Percentiles rank a stretch among this genome's conserved stretches.
phyloP scores from a whole-genome alignment of 2,797 vertebrate species.

The Heteromormyrus szaboi region DNA sequence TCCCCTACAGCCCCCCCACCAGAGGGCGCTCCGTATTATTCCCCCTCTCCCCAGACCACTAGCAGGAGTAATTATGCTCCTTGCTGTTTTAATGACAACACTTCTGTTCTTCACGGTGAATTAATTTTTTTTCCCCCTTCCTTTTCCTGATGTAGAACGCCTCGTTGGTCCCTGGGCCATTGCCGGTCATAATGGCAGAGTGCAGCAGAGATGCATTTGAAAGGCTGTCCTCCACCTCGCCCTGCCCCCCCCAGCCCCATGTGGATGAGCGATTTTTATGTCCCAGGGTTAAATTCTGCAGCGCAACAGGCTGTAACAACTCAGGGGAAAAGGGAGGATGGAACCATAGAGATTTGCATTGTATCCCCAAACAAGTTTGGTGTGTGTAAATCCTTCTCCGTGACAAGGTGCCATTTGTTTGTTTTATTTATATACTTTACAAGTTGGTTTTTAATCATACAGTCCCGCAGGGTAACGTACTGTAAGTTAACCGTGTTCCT shows the following conservation, averaged over 20 bases:
- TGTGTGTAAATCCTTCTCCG: not conserved
- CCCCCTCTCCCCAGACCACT: not conserved
- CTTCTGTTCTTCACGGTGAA: conserved; percentile 25
- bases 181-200: not conserved
- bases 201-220: not conserved
- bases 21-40: not conserved
- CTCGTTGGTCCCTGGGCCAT: not conserved
- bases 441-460: not conserved
- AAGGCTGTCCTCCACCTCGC: not conserved
- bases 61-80: conserved; percentile 9
- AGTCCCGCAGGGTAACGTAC: not conserved
- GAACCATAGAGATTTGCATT: not conserved
- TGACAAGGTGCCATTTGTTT: not conserved
- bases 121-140: not conserved
- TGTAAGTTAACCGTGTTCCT: not conserved
- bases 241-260: not conserved
- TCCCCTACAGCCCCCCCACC: not conserved
- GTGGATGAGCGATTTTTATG: not conserved
- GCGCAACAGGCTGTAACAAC: not conserved
- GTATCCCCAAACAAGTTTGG: not conserved
- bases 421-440: not conserved
- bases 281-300: not conserved
- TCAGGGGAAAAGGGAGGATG: not conserved
- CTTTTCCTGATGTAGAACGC: not conserved
- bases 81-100: conserved; percentile 24